Evolutionary conservation across 2,888 invertebrate genomes (phyloP).

Genomic region (Trachelus stipa): DNA sequence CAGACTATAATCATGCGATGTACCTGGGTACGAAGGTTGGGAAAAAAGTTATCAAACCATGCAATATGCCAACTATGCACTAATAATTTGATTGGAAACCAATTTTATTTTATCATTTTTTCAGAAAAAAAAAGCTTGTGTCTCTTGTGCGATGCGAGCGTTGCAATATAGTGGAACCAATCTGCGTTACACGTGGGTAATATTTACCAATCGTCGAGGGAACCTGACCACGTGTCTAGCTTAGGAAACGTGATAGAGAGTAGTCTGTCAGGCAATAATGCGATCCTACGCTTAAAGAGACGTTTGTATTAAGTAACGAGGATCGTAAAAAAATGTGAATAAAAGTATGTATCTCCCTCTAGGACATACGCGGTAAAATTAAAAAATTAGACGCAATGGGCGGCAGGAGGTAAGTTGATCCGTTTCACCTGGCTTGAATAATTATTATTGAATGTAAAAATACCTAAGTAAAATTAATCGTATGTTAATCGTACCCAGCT

Average conservation of each 20-base stretch:
- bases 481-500: conserved; percentile 59
- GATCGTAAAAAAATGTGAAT: neutral
- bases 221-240: neutral
- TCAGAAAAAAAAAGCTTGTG: conserved; percentile 63
- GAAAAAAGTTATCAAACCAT: conserved; percentile 20
- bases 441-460: conserved; percentile 1
- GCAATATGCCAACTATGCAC: conserved; percentile 5
- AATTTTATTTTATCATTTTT: conserved; percentile 13
- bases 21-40: conserved; percentile 1
- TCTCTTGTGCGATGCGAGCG: conserved; percentile 12
- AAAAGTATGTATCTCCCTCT: neutral
- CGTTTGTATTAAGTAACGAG: neutral
- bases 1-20: conserved; percentile 14
- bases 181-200: conserved; percentile 16
- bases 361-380: neutral
- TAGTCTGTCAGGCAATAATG: neutral
- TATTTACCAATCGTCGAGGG: neutral
- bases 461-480: conserved; percentile 20
- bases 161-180: conserved; percentile 35
- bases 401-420: neutral
- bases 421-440: neutral
- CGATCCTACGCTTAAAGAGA: neutral
- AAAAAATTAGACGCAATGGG: neutral
- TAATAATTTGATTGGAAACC: conserved; percentile 4
- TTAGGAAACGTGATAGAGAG: neutral